These are phyloP conservation scores for Rhagophthalmus giganteus DNA, from an alignment of 2,888 invertebrate species.

Conservation along the genomic window DNA sequence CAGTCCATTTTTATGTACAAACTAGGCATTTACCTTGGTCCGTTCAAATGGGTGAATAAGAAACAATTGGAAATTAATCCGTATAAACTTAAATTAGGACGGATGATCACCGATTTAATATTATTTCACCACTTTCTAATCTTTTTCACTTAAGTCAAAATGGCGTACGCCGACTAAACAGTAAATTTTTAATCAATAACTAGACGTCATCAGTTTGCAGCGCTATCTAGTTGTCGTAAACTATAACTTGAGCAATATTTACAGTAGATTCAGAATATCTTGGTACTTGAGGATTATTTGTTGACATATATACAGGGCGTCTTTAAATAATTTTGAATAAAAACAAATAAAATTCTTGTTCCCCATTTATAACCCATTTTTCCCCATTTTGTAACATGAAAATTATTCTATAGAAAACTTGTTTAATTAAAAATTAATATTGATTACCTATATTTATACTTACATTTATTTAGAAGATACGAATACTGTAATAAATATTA, in stretches of 20 bases:
- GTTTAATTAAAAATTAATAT: too few relatives aligned
- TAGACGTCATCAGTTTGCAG: constrained; percentile 48
- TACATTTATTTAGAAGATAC: too few relatives aligned
- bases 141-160: constrained; percentile 56
- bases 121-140: constrained; percentile 49
- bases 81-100: constrained; percentile 50
- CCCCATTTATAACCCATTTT: background rate
- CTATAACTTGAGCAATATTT: constrained; percentile 19
- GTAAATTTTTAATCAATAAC: constrained; percentile 53
- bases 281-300: too few relatives aligned
- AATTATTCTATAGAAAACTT: too few relatives aligned
- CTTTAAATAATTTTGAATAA: background rate
- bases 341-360: background rate
- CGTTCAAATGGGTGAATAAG: constrained; percentile 71
- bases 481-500: too few relatives aligned
- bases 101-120: constrained; percentile 56
- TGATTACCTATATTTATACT: too few relatives aligned
- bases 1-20: constrained; percentile 31
- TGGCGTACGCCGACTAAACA: constrained; percentile 58
- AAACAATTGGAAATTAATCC: constrained; percentile 55
- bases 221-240: constrained; percentile 43
- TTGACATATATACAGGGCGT: too few relatives aligned
- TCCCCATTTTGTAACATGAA: too few relatives aligned
- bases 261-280: too few relatives aligned
- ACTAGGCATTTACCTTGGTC: constrained; percentile 70